Evolutionary conservation across 2,888 invertebrate genomes (phyloP).

Genomic region (Lepidochrysops patricia): DNA sequence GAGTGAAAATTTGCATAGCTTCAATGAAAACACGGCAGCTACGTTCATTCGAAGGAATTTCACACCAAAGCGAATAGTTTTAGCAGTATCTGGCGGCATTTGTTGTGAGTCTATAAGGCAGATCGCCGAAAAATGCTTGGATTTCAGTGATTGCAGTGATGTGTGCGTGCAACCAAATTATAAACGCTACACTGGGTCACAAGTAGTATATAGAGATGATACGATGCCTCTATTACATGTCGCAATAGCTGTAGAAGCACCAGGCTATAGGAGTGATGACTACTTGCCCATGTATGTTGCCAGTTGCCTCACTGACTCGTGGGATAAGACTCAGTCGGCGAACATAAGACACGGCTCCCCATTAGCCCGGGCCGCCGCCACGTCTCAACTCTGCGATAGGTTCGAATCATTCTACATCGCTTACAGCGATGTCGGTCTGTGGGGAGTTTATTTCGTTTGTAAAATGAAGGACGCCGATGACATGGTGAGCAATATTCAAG

Average conservation of each 20-base stretch:
- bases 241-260: slow-evolving; percentile 61
- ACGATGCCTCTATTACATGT: slow-evolving; percentile 54
- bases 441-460: slow-evolving; percentile 61
- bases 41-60: slow-evolving; percentile 38
- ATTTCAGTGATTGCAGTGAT: slow-evolving; percentile 51
- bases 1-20: slow-evolving; percentile 75
- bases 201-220: slow-evolving; percentile 49
- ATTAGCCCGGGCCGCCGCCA: slow-evolving; percentile 40
- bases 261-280: slow-evolving; percentile 44
- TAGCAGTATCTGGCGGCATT: slow-evolving; percentile 82
- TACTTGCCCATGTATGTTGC: slow-evolving; percentile 45
- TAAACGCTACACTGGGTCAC: slow-evolving; percentile 34
- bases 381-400: slow-evolving; percentile 40
- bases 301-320: slow-evolving; percentile 49
- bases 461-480: slow-evolving; percentile 42
- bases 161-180: background rate
- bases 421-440: slow-evolving; percentile 57
- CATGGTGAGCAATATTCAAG: slow-evolving; percentile 45
- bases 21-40: slow-evolving; percentile 47
- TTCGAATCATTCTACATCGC: slow-evolving; percentile 59
- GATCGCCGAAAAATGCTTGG: slow-evolving; percentile 63
- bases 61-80: slow-evolving; percentile 75
- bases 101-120: slow-evolving; percentile 76
- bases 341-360: slow-evolving; percentile 35
- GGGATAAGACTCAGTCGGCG: slow-evolving; percentile 48